Percentiles rank a stretch among this genome's conserved stretches.
Conservation (phyloP, 2,888 invertebrate genomes). For the Dasypogon diadema region DNA sequence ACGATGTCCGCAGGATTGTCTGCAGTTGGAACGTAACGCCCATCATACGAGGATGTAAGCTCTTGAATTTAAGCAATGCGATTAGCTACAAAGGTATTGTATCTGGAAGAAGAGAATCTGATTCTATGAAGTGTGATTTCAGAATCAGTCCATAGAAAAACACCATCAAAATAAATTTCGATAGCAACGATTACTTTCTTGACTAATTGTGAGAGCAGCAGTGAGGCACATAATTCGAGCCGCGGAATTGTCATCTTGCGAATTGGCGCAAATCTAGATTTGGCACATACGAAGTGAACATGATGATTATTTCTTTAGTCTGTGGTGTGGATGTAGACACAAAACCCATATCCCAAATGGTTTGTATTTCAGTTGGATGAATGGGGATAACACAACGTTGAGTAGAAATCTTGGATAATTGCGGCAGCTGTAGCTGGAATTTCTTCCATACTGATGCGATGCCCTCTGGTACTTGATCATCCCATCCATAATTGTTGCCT, state of each 20-base stretch:
- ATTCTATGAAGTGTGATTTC: neutral
- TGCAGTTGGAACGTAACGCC: too few relatives aligned
- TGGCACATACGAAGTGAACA: neutral
- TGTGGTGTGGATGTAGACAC: neutral
- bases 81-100: neutral
- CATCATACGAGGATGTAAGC: too few relatives aligned
- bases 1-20: too few relatives aligned
- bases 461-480: too few relatives aligned
- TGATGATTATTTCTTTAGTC: neutral
- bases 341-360: neutral
- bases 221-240: neutral
- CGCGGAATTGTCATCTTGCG: neutral
- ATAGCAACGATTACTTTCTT: neutral
- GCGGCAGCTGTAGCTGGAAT: too few relatives aligned
- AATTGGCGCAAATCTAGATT: neutral
- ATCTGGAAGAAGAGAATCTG: neutral
- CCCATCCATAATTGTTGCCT: too few relatives aligned
- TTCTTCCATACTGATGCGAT: too few relatives aligned
- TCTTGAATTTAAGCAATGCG: too few relatives aligned
- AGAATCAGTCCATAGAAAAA: neutral
- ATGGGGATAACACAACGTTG: too few relatives aligned
- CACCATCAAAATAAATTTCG: too few relatives aligned
- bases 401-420: too few relatives aligned
- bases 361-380: too few relatives aligned
- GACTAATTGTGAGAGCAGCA: neutral